These are phyloP conservation scores for Chelonia mydas DNA, from an alignment of 2,797 vertebrate genomes.

Conservation along the genomic window DNA sequence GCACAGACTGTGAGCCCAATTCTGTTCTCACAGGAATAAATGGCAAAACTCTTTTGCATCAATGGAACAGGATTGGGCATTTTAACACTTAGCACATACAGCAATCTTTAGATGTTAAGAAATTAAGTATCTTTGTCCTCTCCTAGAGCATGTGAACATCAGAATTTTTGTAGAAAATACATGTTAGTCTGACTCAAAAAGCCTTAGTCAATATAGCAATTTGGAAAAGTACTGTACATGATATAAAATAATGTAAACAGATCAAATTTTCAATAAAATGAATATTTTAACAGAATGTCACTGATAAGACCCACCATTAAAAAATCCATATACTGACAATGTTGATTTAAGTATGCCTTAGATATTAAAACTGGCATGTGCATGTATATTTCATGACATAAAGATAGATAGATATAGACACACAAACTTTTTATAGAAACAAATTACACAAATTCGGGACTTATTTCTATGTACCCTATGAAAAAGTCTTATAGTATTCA, in stretches of 20 bases:
- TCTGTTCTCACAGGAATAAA: background rate
- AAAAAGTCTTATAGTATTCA: background rate
- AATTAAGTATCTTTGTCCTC: background rate
- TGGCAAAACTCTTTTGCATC: background rate
- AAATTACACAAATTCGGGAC: background rate
- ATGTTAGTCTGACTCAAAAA: background rate
- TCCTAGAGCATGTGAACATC: background rate
- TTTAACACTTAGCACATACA: background rate
- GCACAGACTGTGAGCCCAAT: background rate
- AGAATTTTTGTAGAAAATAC: background rate
- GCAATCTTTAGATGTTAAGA: background rate
- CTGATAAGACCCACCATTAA: background rate
- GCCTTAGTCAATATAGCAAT: background rate
- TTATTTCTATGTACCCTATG: background rate
- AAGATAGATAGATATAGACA: background rate
- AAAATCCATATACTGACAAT: background rate
- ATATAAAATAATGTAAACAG: background rate
- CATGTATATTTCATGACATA: background rate
- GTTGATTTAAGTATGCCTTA: background rate
- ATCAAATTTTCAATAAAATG: background rate
- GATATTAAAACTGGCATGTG: background rate
- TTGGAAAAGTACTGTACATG: background rate
- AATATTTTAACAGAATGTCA: background rate
- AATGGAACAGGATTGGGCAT: background rate
- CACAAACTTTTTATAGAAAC: background rate